Percentiles rank a stretch among this genome's conserved stretches.
These are phyloP conservation scores for Epizoanthus scotinus DNA, from an alignment of 92 coral and sea anemone genomes.

Conservation along the genomic window DNA sequence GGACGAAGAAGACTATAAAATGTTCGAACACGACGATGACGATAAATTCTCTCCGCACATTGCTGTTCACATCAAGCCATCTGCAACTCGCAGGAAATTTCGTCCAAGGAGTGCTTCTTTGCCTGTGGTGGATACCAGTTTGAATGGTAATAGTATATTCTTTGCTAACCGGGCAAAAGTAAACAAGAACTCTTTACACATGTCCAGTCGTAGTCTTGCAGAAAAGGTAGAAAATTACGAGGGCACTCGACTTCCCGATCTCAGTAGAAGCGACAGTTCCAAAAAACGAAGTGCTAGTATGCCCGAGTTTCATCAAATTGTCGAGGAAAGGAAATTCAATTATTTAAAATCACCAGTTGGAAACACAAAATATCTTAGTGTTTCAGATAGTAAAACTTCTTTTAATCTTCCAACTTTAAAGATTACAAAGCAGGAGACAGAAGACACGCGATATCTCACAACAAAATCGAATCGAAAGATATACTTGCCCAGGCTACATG, in stretches of 20 bases:
- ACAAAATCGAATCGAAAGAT: slow-evolving; percentile 42
- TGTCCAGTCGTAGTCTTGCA: neutral
- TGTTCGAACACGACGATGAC: neutral
- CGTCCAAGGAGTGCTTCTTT: slow-evolving; percentile 18
- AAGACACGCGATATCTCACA: slow-evolving; percentile 1
- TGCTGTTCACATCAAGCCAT: neutral
- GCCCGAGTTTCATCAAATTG: slow-evolving; percentile 28
- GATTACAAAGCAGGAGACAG: neutral
- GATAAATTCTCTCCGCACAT: slow-evolving; percentile 20
- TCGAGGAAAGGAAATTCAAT: neutral
- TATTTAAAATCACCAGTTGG: neutral
- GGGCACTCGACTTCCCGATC: neutral
- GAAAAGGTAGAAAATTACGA: neutral
- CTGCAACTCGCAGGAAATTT: neutral
- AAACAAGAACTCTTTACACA: neutral
- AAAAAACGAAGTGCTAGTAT: slow-evolving; percentile 19
- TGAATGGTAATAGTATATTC: neutral
- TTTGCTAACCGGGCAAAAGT: slow-evolving; percentile 17
- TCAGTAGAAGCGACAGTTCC: neutral
- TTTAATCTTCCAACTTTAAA: slow-evolving; percentile 10
- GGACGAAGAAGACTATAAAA: neutral
- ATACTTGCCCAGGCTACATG: slow-evolving; percentile 23
- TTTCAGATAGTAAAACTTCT: neutral
- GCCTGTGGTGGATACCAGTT: slow-evolving; percentile 16
- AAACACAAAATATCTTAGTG: neutral